These are phyloP conservation scores for Salminus brasiliensis DNA, from an alignment of 2,113 vertebrate species.

Conservation along the genomic window DNA sequence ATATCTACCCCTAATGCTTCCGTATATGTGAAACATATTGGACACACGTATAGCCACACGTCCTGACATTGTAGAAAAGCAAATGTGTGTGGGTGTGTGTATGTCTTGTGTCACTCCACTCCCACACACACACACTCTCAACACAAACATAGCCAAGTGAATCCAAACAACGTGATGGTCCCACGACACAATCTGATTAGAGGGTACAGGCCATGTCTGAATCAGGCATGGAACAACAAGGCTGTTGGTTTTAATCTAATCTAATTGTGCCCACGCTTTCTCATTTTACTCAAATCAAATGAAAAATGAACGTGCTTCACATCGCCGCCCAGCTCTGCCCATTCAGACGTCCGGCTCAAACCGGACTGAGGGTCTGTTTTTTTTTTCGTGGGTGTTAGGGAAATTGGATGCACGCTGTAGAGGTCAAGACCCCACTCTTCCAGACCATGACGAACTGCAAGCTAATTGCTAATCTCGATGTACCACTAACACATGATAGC, in stretches of 20 bases:
- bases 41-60: background rate
- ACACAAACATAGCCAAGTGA: constrained; percentile 12
- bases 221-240: constrained; percentile 7
- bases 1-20: too few relatives aligned
- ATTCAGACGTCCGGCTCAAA: constrained; percentile 23
- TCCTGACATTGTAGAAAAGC: background rate
- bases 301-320: constrained; percentile 9
- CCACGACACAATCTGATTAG: constrained; percentile 39
- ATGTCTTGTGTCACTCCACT: constrained; percentile 12
- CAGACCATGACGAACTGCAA: background rate
- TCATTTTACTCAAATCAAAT: constrained; percentile 5
- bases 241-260: constrained; percentile 4
- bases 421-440: constrained; percentile 11
- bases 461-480: constrained; percentile 13
- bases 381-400: background rate
- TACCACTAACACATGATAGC: constrained; percentile 18
- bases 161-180: constrained; percentile 43
- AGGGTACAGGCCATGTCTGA: background rate
- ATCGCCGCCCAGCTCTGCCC: background rate
- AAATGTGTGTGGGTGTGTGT: background rate
- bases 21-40: too few relatives aligned
- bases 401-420: constrained; percentile 15
- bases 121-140: constrained; percentile 14
- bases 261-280: constrained; percentile 30
- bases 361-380: constrained; percentile 1